These are phyloP conservation scores for Lepisosteus osseus DNA, from an alignment of 2,113 vertebrate genomes.

Conservation along the genomic window DNA sequence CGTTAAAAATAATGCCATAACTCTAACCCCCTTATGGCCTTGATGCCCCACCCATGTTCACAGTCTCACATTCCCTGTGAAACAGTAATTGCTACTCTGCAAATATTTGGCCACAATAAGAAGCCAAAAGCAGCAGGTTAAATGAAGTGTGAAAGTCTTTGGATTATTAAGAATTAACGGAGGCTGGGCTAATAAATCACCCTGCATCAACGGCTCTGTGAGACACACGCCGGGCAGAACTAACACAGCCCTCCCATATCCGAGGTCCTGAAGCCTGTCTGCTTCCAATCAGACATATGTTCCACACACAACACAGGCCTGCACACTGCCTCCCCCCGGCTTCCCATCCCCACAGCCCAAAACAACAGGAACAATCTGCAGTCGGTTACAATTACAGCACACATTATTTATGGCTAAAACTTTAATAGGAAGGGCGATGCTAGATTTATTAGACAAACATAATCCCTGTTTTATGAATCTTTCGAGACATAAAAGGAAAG, in stretches of 20 bases:
- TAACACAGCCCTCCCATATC: conserved; percentile 33
- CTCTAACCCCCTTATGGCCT: conserved; percentile 15
- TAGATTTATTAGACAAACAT: conserved; percentile 47
- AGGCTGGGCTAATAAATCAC: conserved; percentile 70
- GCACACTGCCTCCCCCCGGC: background rate
- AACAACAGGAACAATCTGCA: conserved; percentile 32
- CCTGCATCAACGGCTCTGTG: conserved; percentile 38
- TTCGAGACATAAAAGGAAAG: conserved; percentile 34
- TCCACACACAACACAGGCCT: conserved; percentile 33
- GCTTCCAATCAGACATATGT: conserved; percentile 55
- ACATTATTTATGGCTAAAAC: conserved; percentile 34
- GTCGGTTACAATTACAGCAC: conserved; percentile 29
- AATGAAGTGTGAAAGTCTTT: conserved; percentile 74
- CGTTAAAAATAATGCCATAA: too few species aligned
- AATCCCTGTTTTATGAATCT: conserved; percentile 34
- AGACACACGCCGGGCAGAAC: conserved; percentile 17
- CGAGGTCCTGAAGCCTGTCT: conserved; percentile 31
- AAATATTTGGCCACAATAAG: conserved; percentile 44
- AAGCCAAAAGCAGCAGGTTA: conserved; percentile 66
- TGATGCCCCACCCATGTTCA: conserved; percentile 20
- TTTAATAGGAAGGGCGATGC: conserved; percentile 30
- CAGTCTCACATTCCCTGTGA: conserved; percentile 15
- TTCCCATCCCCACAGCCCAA: conserved; percentile 7
- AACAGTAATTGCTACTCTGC: conserved; percentile 27
- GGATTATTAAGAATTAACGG: conserved; percentile 77